These are phyloP conservation scores for Meghimatium bilineatum DNA, from an alignment of 2,888 invertebrate species.

Conservation along the genomic window DNA sequence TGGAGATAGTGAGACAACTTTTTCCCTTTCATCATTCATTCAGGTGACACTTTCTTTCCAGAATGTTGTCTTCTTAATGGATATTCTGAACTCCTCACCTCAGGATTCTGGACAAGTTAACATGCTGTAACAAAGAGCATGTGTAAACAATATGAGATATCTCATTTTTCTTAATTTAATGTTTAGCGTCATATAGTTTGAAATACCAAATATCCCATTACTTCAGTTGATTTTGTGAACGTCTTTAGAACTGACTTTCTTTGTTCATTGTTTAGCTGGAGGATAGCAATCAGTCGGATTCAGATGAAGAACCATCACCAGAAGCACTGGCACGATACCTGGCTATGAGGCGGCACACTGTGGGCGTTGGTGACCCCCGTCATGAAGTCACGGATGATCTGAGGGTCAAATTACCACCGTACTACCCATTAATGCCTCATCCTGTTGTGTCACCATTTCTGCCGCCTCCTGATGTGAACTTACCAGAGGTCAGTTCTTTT, in stretches of 20 bases:
- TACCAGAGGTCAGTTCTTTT: constrained; percentile 34
- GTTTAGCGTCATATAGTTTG: too few species aligned
- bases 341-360: constrained; percentile 91
- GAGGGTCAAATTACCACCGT: constrained; percentile 70
- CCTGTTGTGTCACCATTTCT: constrained; percentile 77
- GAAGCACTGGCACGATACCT: constrained; percentile 77
- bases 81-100: too few species aligned
- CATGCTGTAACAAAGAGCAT: too few species aligned
- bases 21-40: too few species aligned
- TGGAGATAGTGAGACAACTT: too few species aligned
- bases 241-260: constrained; percentile 11
- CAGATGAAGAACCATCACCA: constrained; percentile 78
- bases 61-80: too few species aligned
- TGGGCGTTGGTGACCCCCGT: constrained; percentile 90
- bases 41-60: too few species aligned
- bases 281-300: constrained; percentile 70
- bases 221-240: too few species aligned
- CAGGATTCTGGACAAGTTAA: too few species aligned
- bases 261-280: constrained; percentile 55
- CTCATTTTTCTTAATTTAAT: too few species aligned
- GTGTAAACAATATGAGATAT: too few species aligned
- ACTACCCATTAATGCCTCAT: constrained; percentile 81
- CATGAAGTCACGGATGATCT: constrained; percentile 83
- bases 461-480: constrained; percentile 29
- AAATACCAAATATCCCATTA: too few species aligned